Conservation (phyloP, 2,888 invertebrate species). For the Acheta domesticus region DNA sequence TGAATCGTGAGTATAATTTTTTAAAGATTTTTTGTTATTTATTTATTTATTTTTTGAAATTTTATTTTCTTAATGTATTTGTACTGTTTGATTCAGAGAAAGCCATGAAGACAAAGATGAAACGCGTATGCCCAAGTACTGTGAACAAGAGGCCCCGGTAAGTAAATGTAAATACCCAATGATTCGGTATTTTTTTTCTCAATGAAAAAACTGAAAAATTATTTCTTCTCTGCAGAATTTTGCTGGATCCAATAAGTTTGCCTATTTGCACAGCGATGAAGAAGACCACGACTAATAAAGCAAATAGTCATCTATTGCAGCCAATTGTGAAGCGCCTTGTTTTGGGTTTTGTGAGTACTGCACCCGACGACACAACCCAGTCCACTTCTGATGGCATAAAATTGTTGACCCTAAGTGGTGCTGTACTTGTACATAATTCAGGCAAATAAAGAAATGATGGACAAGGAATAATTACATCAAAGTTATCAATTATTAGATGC, state of each 20-base stretch:
- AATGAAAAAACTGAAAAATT: background rate
- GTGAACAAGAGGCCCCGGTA: conserved; percentile 70
- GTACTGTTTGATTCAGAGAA: conserved; percentile 49
- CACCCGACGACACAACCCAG: conserved; percentile 18
- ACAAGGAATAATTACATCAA: background rate
- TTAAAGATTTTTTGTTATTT: conserved; percentile 35
- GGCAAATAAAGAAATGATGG: background rate
- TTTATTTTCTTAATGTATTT: background rate
- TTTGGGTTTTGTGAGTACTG: conserved; percentile 7
- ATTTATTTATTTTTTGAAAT: background rate
- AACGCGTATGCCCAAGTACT: conserved; percentile 65
- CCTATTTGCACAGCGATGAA: conserved; percentile 66
- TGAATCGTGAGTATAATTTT: conserved; percentile 18
- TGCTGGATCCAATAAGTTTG: conserved; percentile 73
- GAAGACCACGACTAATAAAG: conserved; percentile 43
- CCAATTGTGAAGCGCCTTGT: background rate
- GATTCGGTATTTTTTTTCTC: conserved; percentile 19
- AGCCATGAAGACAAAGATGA: conserved; percentile 46
- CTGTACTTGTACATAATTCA: conserved; percentile 9
- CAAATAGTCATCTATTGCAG: conserved; percentile 10
- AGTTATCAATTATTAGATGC: background rate
- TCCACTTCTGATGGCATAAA: conserved; percentile 3
- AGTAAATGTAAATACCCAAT: conserved; percentile 42
- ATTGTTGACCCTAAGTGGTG: conserved; percentile 3
- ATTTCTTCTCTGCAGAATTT: conserved; percentile 59